Evolutionary conservation across 2,888 invertebrate species (phyloP).

Genomic region (Drosophila suboccidentalis): DNA sequence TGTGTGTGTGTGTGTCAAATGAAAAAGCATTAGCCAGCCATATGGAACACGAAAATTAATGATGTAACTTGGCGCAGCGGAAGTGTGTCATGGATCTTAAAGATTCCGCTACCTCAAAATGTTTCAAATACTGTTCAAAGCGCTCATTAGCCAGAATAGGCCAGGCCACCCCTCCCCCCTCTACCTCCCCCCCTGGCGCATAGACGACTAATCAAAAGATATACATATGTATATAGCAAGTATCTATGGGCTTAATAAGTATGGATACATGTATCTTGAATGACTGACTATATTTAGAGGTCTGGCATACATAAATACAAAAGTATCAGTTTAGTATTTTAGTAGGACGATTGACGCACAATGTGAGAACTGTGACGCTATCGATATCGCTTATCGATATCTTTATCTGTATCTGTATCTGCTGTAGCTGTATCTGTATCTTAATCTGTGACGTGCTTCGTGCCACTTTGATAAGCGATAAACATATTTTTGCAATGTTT

Average conservation of each 20-base stretch:
- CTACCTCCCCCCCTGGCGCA: background rate
- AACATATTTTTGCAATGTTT: slow-evolving; percentile 27
- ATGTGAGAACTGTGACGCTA: slow-evolving; percentile 65
- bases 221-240: slow-evolving; percentile 35
- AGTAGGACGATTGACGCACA: slow-evolving; percentile 76
- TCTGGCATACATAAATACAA: slow-evolving; percentile 36
- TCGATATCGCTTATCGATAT: slow-evolving; percentile 60
- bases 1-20: slow-evolving; percentile 53
- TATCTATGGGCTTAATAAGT: slow-evolving; percentile 25
- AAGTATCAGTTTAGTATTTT: slow-evolving; percentile 38
- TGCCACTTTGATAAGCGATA: slow-evolving; percentile 48
- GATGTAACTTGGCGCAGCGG: slow-evolving; percentile 76
- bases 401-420: slow-evolving; percentile 19
- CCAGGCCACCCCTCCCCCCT: slow-evolving; percentile 35
- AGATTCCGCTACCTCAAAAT: slow-evolving; percentile 62
- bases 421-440: slow-evolving; percentile 32
- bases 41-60: slow-evolving; percentile 74
- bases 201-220: slow-evolving; percentile 63
- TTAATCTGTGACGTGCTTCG: slow-evolving; percentile 44
- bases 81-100: slow-evolving; percentile 79
- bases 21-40: slow-evolving; percentile 69
- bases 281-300: slow-evolving; percentile 63
- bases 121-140: slow-evolving; percentile 37
- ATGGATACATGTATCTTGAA: slow-evolving; percentile 35
- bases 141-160: slow-evolving; percentile 65